Conservation (phyloP, 2,113 vertebrate genomes). For the Nibea albiflora region DNA sequence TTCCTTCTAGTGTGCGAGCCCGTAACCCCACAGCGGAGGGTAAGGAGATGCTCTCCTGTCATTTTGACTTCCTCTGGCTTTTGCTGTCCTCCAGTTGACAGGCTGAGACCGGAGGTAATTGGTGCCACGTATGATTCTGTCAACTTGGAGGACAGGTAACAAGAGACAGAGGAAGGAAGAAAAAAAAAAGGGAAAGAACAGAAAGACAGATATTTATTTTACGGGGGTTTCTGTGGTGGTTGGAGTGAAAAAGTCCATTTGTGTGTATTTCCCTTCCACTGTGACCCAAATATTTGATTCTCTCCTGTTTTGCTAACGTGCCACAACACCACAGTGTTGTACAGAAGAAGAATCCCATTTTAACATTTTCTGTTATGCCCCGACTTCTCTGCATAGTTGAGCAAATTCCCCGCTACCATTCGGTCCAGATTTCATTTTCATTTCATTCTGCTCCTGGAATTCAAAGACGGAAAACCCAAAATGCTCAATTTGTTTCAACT, state of each 20-base stretch:
- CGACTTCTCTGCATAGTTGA: neutral
- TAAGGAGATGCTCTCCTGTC: conserved; percentile 51
- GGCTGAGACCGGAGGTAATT: conserved; percentile 61
- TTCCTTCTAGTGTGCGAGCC: neutral
- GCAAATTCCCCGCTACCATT: neutral
- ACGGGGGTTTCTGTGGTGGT: neutral
- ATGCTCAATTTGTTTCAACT: conserved; percentile 12
- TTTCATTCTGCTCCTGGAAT: neutral
- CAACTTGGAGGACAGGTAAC: conserved; percentile 55
- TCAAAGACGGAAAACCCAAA: neutral
- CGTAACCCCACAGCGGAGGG: conserved; percentile 32
- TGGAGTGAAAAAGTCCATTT: neutral
- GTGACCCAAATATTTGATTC: neutral
- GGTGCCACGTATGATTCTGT: conserved; percentile 68
- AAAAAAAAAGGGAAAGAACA: conserved; percentile 19
- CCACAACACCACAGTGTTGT: neutral
- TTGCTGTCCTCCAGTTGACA: conserved; percentile 42
- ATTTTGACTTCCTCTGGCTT: conserved; percentile 41
- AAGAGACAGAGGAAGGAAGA: conserved; percentile 43
- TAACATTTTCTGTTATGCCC: neutral
- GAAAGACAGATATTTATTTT: conserved; percentile 11
- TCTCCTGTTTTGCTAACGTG: neutral
- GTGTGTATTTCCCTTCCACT: neutral
- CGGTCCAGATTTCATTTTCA: conserved; percentile 10
- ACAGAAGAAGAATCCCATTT: neutral